A percentile compares a stretch with the other conserved stretches of the same genome.
Evolutionary conservation across 2,888 invertebrate species (phyloP).

Genomic region (Perithous albicinctus): DNA sequence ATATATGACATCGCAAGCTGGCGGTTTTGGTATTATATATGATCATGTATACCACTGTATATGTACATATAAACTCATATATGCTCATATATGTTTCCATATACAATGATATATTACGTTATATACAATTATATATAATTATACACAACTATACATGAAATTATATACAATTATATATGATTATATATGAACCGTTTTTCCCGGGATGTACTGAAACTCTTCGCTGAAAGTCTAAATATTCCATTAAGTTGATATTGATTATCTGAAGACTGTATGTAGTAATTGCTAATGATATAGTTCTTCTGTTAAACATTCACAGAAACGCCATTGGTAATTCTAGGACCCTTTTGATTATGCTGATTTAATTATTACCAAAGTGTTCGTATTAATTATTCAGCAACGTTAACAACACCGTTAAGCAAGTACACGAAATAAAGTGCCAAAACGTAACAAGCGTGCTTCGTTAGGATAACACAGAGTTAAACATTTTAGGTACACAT

Average conservation of each 20-base stretch:
- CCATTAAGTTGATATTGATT: not conserved
- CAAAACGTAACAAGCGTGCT: slow-evolving; percentile 35
- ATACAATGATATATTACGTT: no score
- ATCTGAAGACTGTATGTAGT: not conserved
- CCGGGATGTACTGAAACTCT: not conserved
- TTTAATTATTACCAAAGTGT: not conserved
- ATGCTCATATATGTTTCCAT: no score
- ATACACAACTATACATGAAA: no score
- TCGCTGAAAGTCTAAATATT: not conserved
- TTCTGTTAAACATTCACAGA: not conserved
- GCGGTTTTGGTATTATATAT: no score
- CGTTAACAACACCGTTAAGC: not conserved
- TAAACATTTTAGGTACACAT: slow-evolving; percentile 40
- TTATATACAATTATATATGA: no score
- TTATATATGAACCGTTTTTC: no score
- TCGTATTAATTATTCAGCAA: slow-evolving; percentile 7
- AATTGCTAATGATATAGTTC: not conserved
- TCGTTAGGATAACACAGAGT: slow-evolving; percentile 60
- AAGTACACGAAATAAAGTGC: not conserved
- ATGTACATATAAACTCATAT: no score
- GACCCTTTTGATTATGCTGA: not conserved
- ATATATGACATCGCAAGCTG: no score
- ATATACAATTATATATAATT: no score
- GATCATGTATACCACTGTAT: no score
- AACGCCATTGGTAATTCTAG: no score